Conservation (phyloP, 2,113 vertebrate genomes). For the Scopus umbretta region DNA sequence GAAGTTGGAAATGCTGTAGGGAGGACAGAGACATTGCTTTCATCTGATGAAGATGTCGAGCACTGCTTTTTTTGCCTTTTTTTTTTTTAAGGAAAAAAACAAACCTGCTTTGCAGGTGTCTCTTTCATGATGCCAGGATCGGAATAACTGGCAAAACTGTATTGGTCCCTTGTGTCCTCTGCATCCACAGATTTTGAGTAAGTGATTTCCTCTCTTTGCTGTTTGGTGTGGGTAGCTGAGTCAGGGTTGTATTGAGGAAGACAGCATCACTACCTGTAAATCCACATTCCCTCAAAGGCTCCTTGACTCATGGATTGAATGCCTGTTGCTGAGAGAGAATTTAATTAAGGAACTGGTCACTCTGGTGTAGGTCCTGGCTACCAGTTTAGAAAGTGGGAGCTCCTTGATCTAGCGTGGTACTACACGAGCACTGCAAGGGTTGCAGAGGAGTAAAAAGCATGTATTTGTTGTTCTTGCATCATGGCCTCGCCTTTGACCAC, state of each 20-base stretch:
- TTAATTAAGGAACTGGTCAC: slow-evolving; percentile 57
- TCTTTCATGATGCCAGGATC: not conserved
- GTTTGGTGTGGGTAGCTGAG: not conserved
- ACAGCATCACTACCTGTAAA: slow-evolving; percentile 16
- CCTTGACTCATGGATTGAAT: slow-evolving; percentile 20
- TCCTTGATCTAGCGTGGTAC: not conserved
- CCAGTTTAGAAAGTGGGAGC: not conserved
- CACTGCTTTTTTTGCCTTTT: not conserved
- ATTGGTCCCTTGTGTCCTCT: not conserved
- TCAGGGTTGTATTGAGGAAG: not conserved
- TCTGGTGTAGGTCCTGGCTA: not conserved
- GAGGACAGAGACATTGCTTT: not conserved
- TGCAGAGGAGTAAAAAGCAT: not conserved
- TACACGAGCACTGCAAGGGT: not conserved
- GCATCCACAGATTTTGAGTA: not conserved
- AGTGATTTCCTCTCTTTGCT: not conserved
- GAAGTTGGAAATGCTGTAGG: not conserved
- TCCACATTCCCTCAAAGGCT: slow-evolving; percentile 41
- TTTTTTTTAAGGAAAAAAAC: too few species aligned
- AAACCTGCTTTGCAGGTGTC: not conserved
- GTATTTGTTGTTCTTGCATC: slow-evolving; percentile 6
- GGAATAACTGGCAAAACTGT: not conserved
- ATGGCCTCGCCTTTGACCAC: not conserved
- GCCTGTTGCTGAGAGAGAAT: not conserved
- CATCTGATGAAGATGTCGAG: not conserved